Conservation (phyloP, 2,113 vertebrate species). For the Sebastes schlegelii region DNA sequence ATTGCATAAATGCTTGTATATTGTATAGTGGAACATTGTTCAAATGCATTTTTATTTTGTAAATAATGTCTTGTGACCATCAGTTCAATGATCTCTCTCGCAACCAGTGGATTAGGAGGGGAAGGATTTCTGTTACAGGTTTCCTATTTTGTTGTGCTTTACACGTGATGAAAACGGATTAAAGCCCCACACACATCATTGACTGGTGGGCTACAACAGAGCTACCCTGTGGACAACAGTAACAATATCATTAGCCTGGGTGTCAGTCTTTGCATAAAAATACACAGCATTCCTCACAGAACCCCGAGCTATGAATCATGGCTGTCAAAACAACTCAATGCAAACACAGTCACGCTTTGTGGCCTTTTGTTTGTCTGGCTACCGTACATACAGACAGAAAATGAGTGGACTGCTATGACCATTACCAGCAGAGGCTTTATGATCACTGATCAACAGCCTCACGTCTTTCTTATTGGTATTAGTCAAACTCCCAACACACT, state of each 20-base stretch:
- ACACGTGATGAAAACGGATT: neutral
- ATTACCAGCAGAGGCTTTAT: constrained; percentile 37
- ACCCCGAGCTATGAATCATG: constrained; percentile 58
- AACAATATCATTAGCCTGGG: constrained; percentile 16
- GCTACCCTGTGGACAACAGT: neutral
- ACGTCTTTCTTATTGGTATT: neutral
- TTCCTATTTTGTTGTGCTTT: neutral
- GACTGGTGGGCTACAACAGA: neutral
- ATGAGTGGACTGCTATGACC: constrained; percentile 47
- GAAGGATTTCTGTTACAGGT: neutral
- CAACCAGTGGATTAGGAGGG: neutral
- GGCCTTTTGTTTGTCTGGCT: constrained; percentile 69
- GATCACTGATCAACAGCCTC: constrained; percentile 16
- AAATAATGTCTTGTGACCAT: neutral
- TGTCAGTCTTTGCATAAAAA: constrained; percentile 39
- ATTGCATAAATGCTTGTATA: neutral
- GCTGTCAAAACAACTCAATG: constrained; percentile 65
- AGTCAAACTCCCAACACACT: constrained; percentile 9
- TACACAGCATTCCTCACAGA: constrained; percentile 62
- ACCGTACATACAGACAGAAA: constrained; percentile 52
- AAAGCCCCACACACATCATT: neutral
- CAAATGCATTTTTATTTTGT: neutral
- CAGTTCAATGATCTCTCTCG: neutral
- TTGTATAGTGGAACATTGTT: neutral
- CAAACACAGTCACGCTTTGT: constrained; percentile 70